Base-by-base conservation (phyloP, 2,888 invertebrate species). In the Temnothorax rugatulus region DNA sequence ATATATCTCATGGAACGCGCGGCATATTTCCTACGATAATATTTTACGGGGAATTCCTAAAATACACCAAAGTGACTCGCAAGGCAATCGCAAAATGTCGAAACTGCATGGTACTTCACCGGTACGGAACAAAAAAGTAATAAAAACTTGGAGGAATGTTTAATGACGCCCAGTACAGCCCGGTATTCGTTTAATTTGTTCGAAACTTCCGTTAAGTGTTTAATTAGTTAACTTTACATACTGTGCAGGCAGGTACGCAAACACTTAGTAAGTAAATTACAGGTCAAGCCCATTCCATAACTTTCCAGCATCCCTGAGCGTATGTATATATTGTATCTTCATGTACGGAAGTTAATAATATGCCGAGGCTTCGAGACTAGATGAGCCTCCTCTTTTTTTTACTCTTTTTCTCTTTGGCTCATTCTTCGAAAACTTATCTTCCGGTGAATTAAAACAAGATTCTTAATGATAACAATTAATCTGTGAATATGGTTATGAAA, bases 251-350 rank as follows among this genome's bases (percentile, higher is more conserved):
- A 85, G 91, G 89, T 93, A 91, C 88, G 91, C 93, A 92, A 93
- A 93, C 92, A 93, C 93, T 93, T 93, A 91, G 91, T 91, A 91
- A 93, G 92, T 93, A 93, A 93, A 92, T 93, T 93, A 93, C 92
- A 92, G 90, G 90, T 85, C 90, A 87, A 91, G 91, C 91, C 59
- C 87, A 92, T 92, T 92, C 90, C 92, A 92, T 93, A 93, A 93
- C 93, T 93, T 93, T 89, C 88, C 87, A 84, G 86, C 91, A 87
- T 85, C 89, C 87, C 74, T 63, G 83, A 66, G 82, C 86, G 90
- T 86, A 84, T 89, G 90, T 90, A 86, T 88, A 87, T 86, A 84
- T 86, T 84, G 87, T 89, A 89, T 91, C 88, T 86, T 83, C 84
- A 71, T 79, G 81, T 83, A 61, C 83, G 85, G 76, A 85, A 71